phyloP scores from a whole-genome alignment of 1,140 invertebrate genomes.

The Leucophenga varia region DNA sequence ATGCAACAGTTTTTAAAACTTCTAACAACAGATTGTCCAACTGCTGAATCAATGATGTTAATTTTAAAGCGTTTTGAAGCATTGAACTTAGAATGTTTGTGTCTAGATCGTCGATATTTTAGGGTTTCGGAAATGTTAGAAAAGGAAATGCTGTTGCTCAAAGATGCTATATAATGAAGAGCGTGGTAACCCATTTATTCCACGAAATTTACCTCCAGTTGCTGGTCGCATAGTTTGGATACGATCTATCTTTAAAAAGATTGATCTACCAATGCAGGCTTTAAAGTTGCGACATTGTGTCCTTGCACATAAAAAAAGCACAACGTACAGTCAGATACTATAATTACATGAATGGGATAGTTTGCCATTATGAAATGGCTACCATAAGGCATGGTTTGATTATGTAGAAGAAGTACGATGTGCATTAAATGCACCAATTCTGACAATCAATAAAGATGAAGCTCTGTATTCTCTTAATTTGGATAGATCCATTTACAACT shows the following conservation, averaged over 20 bases:
- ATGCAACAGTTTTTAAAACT: slow-evolving; percentile 63
- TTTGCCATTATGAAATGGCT: slow-evolving; percentile 70
- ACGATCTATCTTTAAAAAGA: slow-evolving; percentile 64
- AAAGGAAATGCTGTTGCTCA: slow-evolving; percentile 64
- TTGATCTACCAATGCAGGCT: slow-evolving; percentile 64
- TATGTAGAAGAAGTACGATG: slow-evolving; percentile 63
- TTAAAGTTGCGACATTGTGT: slow-evolving; percentile 30
- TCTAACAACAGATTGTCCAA: slow-evolving; percentile 58
- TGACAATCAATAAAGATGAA: slow-evolving; percentile 9
- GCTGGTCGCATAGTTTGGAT: slow-evolving; percentile 71
- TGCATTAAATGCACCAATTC: slow-evolving; percentile 18
- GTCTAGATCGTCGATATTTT: slow-evolving; percentile 68
- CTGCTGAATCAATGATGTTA: slow-evolving; percentile 56
- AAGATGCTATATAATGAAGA: slow-evolving; percentile 71
- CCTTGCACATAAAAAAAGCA: slow-evolving; percentile 61
- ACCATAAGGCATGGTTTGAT: slow-evolving; percentile 74
- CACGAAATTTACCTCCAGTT: slow-evolving; percentile 66
- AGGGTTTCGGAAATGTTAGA: slow-evolving; percentile 65
- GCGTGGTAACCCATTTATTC: slow-evolving; percentile 64
- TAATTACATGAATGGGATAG: slow-evolving; percentile 68
- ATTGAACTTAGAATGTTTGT: slow-evolving; percentile 65
- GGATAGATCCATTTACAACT: slow-evolving; percentile 68
- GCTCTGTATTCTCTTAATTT: slow-evolving; percentile 61
- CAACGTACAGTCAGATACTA: slow-evolving; percentile 72
- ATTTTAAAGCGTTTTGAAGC: slow-evolving; percentile 64